Conservation (phyloP, 1,140 invertebrate species). For the Drosophila sp. region DNA sequence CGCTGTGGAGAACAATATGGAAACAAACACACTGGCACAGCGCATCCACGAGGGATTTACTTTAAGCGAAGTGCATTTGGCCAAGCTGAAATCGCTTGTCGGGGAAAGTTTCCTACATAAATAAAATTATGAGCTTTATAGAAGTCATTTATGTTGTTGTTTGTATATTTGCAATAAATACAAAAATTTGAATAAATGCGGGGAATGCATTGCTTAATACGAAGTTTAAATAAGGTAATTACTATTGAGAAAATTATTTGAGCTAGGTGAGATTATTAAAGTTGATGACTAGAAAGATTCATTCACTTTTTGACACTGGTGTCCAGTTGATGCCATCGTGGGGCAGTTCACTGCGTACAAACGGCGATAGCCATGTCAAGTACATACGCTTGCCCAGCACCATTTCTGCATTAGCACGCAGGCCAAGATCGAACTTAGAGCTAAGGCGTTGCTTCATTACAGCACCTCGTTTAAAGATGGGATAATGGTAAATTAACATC, state of each 20-base stretch:
- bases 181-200: slow-evolving; percentile 41
- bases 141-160: slow-evolving; percentile 35
- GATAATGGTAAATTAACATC: slow-evolving; percentile 89
- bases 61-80: slow-evolving; percentile 85
- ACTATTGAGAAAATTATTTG: slow-evolving; percentile 1
- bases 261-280: slow-evolving; percentile 32
- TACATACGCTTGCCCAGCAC: slow-evolving; percentile 92
- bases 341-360: slow-evolving; percentile 90
- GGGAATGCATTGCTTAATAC: slow-evolving; percentile 35
- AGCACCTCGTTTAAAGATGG: slow-evolving; percentile 87
- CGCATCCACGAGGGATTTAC: slow-evolving; percentile 84
- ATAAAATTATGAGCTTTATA: slow-evolving; percentile 28
- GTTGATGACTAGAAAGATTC: slow-evolving; percentile 43
- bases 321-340: slow-evolving; percentile 91
- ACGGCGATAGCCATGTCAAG: slow-evolving; percentile 90
- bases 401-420: slow-evolving; percentile 89
- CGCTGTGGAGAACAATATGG: slow-evolving; percentile 86
- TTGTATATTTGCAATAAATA: slow-evolving; percentile 40
- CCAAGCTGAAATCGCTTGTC: slow-evolving; percentile 85
- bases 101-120: slow-evolving; percentile 81
- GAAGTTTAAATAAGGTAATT: slow-evolving; percentile 1
- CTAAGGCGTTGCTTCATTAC: slow-evolving; percentile 87
- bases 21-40: slow-evolving; percentile 84
- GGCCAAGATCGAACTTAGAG: slow-evolving; percentile 89
- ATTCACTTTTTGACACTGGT: slow-evolving; percentile 27